phyloP scores from a whole-genome alignment of 1,140 invertebrate genomes.

The Drosophila watanabei region DNA sequence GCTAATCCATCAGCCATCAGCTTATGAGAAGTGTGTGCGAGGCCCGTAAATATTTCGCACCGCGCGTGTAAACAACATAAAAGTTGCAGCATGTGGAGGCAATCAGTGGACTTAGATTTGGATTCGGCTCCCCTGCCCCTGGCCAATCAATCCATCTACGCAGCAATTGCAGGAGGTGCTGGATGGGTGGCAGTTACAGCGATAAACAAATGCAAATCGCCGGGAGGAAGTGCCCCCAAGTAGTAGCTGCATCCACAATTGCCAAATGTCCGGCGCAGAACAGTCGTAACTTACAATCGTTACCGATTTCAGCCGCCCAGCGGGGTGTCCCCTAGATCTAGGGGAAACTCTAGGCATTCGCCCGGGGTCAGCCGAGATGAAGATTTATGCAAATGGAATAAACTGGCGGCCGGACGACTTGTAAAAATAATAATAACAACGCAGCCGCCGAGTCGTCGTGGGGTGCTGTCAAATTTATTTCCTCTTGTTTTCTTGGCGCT shows the following conservation, averaged over 20 bases:
- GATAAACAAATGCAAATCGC: conserved; percentile 75
- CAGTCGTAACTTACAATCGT: conserved; percentile 64
- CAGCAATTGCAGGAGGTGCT: conserved; percentile 33
- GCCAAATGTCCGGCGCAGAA: conserved; percentile 26
- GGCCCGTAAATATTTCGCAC: conserved; percentile 69
- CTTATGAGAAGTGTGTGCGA: conserved; percentile 65
- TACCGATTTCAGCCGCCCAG: conserved; percentile 46
- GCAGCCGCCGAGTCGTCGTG: conserved; percentile 14
- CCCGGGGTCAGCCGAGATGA: conserved; percentile 50
- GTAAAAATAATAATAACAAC: conserved; percentile 49
- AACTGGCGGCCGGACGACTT: conserved; percentile 32
- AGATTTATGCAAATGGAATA: conserved; percentile 78
- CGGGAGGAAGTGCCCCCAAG: conserved; percentile 61
- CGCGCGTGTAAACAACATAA: conserved; percentile 73
- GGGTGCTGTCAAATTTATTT: conserved; percentile 37
- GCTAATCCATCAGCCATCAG: conserved; percentile 75
- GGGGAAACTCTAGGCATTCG: conserved; percentile 30
- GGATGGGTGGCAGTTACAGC: conserved; percentile 21
- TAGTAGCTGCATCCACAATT: conserved; percentile 68
- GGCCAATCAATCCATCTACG: conserved; percentile 40
- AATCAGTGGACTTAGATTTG: conserved; percentile 24
- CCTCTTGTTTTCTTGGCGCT: conserved; percentile 26
- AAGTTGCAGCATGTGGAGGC: conserved; percentile 75
- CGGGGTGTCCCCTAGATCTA: conserved; percentile 14
- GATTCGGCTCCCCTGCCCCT: background rate